A percentile compares a stretch with the other conserved stretches of the same genome.
Evolutionary conservation across 2,888 invertebrate species (phyloP).

Genomic region (Emesis russula): DNA sequence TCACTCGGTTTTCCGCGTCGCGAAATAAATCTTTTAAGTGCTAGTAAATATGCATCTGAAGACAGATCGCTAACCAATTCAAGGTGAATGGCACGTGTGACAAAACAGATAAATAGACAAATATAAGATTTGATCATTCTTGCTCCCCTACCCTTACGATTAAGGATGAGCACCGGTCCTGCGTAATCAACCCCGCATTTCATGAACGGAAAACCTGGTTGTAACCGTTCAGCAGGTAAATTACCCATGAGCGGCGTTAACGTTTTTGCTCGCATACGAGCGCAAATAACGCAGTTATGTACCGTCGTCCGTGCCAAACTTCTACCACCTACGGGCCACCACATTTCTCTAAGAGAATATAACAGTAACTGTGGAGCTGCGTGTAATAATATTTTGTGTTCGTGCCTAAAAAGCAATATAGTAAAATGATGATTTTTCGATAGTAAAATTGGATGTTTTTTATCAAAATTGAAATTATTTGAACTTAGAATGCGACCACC

Average conservation of each 20-base stretch:
- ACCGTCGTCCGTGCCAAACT: neutral
- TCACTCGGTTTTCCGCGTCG: too few relatives aligned
- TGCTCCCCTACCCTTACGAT: neutral
- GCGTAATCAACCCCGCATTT: slow-evolving; percentile 1
- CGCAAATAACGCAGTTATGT: neutral
- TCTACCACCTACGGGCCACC: neutral
- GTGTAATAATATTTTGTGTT: too few relatives aligned
- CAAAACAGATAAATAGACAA: neutral
- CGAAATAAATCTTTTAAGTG: neutral
- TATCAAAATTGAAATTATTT: slow-evolving; percentile 3
- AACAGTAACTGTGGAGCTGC: too few relatives aligned
- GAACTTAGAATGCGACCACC: too few relatives aligned
- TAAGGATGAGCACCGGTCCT: neutral
- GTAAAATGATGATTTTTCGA: slow-evolving; percentile 28
- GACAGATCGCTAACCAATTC: neutral
- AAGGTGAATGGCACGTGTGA: too few relatives aligned
- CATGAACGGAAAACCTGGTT: neutral
- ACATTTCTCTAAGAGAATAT: too few relatives aligned
- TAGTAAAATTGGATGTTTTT: slow-evolving; percentile 29
- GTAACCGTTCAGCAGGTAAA: too few relatives aligned
- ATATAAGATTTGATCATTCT: neutral
- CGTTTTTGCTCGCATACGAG: too few relatives aligned
- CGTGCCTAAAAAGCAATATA: neutral
- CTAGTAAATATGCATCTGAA: neutral
- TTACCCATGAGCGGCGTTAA: too few relatives aligned